These are phyloP conservation scores for Prionace glauca DNA, from an alignment of 2,797 vertebrate species.

Conservation along the genomic window DNA sequence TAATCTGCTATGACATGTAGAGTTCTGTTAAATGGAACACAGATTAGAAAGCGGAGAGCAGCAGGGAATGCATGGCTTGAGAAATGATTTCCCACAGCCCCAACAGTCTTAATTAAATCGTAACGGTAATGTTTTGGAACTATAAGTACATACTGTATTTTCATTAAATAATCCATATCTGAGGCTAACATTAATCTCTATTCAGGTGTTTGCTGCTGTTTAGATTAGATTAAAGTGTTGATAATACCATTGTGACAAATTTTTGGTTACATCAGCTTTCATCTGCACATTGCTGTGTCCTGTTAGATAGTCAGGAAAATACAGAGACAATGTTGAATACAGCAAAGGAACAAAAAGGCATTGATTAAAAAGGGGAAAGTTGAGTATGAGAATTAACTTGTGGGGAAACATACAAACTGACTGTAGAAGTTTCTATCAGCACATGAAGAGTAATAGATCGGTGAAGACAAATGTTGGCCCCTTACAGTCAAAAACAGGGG, in stretches of 20 bases:
- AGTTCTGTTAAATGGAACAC: conserved; percentile 2
- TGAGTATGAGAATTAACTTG: too few relatives aligned
- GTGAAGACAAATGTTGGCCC: too few relatives aligned
- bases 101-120: neutral
- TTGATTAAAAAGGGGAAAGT: too few relatives aligned
- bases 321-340: too few relatives aligned
- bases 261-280: neutral
- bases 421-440: too few relatives aligned
- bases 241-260: neutral
- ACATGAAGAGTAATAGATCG: too few relatives aligned
- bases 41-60: neutral
- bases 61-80: neutral
- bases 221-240: neutral
- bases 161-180: conserved; percentile 16
- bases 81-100: conserved; percentile 15
- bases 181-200: neutral
- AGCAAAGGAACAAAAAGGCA: too few relatives aligned
- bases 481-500: too few relatives aligned
- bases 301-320: neutral
- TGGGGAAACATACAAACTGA: too few relatives aligned
- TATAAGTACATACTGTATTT: neutral
- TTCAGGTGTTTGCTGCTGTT: conserved; percentile 11
- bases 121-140: neutral
- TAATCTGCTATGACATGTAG: conserved; percentile 3
- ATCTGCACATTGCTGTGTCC: neutral